These are phyloP conservation scores for Corynorhinus townsendii DNA, from an alignment of 2,113 vertebrate genomes.

Conservation along the genomic window DNA sequence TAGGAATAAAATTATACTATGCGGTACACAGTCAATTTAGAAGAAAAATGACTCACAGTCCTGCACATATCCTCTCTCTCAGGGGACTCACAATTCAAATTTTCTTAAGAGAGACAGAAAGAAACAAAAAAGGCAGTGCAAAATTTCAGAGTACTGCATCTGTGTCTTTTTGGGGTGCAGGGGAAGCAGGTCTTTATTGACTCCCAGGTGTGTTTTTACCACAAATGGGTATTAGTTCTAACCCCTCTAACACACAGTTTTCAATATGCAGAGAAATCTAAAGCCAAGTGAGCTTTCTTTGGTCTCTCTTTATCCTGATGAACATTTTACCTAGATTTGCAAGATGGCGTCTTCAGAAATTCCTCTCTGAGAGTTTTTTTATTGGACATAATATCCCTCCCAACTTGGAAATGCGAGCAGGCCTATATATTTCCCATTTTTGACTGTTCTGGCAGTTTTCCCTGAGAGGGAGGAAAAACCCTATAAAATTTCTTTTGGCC, in stretches of 20 bases:
- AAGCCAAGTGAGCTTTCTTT: conserved; percentile 4
- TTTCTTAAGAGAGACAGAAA: neutral
- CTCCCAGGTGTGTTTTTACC: conserved; percentile 22
- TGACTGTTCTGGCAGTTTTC: conserved; percentile 78
- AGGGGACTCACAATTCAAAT: neutral
- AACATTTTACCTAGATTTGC: conserved; percentile 51
- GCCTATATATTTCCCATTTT: conserved; percentile 79
- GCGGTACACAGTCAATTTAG: neutral
- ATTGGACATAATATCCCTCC: conserved; percentile 69
- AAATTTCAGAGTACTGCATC: neutral
- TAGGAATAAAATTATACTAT: neutral
- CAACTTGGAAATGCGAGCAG: conserved; percentile 75
- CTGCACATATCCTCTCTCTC: neutral
- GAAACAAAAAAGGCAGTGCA: neutral
- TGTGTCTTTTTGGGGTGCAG: neutral
- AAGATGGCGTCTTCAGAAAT: conserved; percentile 62
- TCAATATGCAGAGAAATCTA: conserved; percentile 15
- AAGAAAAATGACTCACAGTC: neutral
- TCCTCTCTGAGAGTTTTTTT: conserved; percentile 52
- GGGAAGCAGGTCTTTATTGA: neutral
- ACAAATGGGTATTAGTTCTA: conserved; percentile 28
- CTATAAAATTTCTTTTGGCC: conserved; percentile 75
- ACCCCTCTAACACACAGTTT: neutral
- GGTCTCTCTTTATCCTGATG: conserved; percentile 23
- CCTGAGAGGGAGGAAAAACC: conserved; percentile 75